A percentile compares a stretch with the other conserved stretches of the same genome.
These are phyloP conservation scores for Prionailurus viverrinus DNA, from an alignment of 2,113 vertebrate genomes.

Conservation along the genomic window DNA sequence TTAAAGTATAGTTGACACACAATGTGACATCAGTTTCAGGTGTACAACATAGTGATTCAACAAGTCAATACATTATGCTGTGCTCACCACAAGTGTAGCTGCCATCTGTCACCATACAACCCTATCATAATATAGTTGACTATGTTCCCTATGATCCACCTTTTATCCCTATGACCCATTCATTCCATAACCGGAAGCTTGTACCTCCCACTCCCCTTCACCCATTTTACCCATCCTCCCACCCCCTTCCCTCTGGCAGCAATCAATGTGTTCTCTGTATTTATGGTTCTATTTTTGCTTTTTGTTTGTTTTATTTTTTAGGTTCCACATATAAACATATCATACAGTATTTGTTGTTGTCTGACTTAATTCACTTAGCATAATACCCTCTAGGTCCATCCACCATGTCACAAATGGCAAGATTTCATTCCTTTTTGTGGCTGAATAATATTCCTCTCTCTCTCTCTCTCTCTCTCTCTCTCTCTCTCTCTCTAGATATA, in stretches of 20 bases:
- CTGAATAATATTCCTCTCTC: background rate
- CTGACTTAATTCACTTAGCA: background rate
- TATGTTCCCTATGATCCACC: background rate
- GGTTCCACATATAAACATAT: background rate
- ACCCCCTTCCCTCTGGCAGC: background rate
- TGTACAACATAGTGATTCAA: background rate
- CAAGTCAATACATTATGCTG: background rate
- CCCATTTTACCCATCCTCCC: background rate
- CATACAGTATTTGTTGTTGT: background rate
- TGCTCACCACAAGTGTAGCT: background rate
- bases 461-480: background rate
- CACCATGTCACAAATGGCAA: background rate
- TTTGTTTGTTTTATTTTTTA: background rate
- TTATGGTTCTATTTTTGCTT: background rate
- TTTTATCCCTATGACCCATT: background rate
- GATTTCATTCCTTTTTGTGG: background rate
- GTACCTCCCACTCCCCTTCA: background rate
- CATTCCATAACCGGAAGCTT: background rate
- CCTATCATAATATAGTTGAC: background rate
- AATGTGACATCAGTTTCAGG: background rate
- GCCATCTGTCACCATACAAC: background rate
- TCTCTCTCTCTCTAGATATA: background rate
- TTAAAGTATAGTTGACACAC: background rate
- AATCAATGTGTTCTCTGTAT: background rate
- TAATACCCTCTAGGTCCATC: background rate